Base-by-base conservation (phyloP, 2,888 invertebrate species). In the Brachypalpus laphriformis region DNA sequence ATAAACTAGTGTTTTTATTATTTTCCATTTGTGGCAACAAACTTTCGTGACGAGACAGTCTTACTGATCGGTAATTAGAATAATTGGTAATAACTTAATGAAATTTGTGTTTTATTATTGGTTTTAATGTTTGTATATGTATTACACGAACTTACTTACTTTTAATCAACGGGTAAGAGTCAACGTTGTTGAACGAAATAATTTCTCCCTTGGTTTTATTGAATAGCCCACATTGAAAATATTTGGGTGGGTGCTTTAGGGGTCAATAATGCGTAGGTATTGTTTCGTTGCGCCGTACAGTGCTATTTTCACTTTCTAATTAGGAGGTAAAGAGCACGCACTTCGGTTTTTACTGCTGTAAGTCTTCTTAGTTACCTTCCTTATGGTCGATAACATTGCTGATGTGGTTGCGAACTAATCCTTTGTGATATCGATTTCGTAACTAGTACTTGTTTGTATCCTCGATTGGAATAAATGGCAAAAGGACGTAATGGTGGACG, bases 71-170 rank as follows among this genome's bases (percentile, higher is more conserved):
- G 83, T 80, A 83, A 83, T 83, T 80, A 83, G 74, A 74, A 80
- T 83, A 83, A 83, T 83, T 83, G 80, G 83, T 80, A 80, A 83
- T 83, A 83, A 83, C 72, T 80, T 80, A 83, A 83, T 83, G 74
- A 83, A 80, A 34, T 74, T 80, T 74, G 31, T 74, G 47, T 80
- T 83, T 83, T 83, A 83, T 83, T 78, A 68, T 63, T 68, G 56
- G 47, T 40, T 72, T 72, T 72, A 57, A 56, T 78, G 68, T 68
- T 72, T 78, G 66, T 57, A 34, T 49, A n/a, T 31, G 49, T 66
- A 54, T 42, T 40, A 54, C 66, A 68, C 66, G 66, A 54, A 68
- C 28, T 20, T 16, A 51, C 37, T 6, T n/a, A n/a, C n/a, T 40
- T 54, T 54, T 37, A 68, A 28, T 28, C 37, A 37, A 37, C 22